Conservation (phyloP, 1,140 invertebrate species). For the Drosophila murphyi region DNA sequence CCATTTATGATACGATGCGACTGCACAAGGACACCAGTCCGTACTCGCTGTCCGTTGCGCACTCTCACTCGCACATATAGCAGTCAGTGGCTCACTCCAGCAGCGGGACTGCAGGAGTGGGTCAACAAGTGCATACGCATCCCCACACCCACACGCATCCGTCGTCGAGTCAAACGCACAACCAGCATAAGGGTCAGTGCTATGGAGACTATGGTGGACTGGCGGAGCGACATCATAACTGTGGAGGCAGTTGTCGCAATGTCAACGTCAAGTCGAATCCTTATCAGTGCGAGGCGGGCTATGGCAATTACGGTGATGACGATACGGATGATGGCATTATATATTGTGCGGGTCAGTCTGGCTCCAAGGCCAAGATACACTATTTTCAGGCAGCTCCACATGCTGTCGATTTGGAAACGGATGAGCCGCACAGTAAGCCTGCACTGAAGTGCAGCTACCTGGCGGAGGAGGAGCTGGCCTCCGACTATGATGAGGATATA, state of each 20-base stretch:
- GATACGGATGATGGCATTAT: constrained; percentile 78
- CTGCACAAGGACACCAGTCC: constrained; percentile 89
- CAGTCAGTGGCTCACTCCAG: constrained; percentile 83
- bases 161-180: constrained; percentile 51
- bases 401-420: constrained; percentile 9
- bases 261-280: constrained; percentile 80
- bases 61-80: constrained; percentile 90
- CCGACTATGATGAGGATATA: constrained; percentile 80
- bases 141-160: neutral
- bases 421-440: constrained; percentile 18
- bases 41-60: constrained; percentile 90
- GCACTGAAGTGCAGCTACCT: constrained; percentile 61
- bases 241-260: constrained; percentile 77
- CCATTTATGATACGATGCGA: constrained; percentile 91
- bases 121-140: constrained; percentile 58
- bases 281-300: constrained; percentile 78
- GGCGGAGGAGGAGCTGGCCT: constrained; percentile 71
- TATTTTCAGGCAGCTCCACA: constrained; percentile 49
- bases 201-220: constrained; percentile 78
- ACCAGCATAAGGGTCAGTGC: constrained; percentile 74
- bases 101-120: constrained; percentile 67
- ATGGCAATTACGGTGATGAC: constrained; percentile 74
- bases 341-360: constrained; percentile 65
- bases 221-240: constrained; percentile 78
- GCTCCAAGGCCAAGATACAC: constrained; percentile 54